Evolutionary conservation across 2,888 invertebrate species (phyloP).

Genomic region (Ormia ochracea): DNA sequence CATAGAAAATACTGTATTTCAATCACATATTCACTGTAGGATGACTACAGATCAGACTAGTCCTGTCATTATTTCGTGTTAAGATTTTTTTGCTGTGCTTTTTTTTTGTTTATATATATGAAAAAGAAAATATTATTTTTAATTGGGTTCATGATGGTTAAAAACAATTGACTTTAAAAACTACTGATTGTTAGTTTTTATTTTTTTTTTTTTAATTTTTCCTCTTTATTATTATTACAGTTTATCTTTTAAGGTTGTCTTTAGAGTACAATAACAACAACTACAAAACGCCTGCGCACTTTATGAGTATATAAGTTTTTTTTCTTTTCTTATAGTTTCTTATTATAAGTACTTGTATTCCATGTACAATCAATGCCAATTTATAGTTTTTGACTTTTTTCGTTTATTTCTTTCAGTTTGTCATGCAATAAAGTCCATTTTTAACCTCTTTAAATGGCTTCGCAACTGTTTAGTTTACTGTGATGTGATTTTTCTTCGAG

Average conservation of each 20-base stretch:
- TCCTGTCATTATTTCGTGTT: not conserved
- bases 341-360: constrained; percentile 50
- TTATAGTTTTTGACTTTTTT: constrained; percentile 31
- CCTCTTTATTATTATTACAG: constrained; percentile 46
- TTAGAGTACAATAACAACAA: constrained; percentile 44
- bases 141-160: constrained; percentile 63
- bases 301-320: constrained; percentile 42
- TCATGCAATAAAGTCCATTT: constrained; percentile 62
- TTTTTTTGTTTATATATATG: not conserved
- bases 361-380: constrained; percentile 53
- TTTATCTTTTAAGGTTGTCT: constrained; percentile 62
- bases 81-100: not conserved
- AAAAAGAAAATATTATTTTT: constrained; percentile 59
- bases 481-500: constrained; percentile 40
- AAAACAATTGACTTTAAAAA: constrained; percentile 62
- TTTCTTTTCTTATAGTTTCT: not conserved
- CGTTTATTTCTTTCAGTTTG: constrained; percentile 30
- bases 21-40: not conserved
- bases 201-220: constrained; percentile 25
- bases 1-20: no score
- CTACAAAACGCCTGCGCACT: constrained; percentile 60
- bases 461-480: constrained; percentile 46
- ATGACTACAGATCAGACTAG: not conserved
- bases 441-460: constrained; percentile 42
- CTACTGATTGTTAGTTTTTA: constrained; percentile 58